Evolutionary conservation across 2,113 vertebrate species (phyloP).

Genomic region (Anser brachyrhynchus): DNA sequence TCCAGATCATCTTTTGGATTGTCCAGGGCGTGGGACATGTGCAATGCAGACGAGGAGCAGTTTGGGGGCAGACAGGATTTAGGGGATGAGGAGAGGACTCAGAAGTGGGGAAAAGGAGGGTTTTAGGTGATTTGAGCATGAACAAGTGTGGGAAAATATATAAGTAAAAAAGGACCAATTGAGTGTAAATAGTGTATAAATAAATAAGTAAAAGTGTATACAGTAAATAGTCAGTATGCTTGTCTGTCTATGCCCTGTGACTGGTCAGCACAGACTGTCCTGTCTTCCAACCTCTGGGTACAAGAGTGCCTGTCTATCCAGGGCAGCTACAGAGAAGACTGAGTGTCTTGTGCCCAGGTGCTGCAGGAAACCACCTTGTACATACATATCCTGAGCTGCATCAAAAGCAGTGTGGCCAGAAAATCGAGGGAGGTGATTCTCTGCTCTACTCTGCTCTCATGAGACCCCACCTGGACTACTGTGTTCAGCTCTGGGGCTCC

Average conservation of each 20-base stretch:
- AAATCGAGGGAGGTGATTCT: too few species aligned
- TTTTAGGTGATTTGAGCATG: not conserved
- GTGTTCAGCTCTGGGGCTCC: too few species aligned
- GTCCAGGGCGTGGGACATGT: not conserved
- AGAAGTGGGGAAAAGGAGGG: not conserved
- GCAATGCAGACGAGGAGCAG: not conserved
- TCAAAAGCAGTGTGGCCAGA: too few species aligned
- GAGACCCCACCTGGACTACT: too few species aligned
- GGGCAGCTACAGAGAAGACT: not conserved
- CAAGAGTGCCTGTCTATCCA: not conserved
- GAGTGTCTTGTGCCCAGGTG: not conserved
- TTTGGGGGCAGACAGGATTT: not conserved
- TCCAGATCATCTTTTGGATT: not conserved
- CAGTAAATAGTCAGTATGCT: not conserved
- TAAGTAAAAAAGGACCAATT: not conserved
- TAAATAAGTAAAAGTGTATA: too few species aligned
- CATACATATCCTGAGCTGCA: not conserved
- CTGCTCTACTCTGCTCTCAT: too few species aligned
- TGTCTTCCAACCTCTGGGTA: too few species aligned
- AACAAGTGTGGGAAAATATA: not conserved
- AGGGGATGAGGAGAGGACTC: not conserved
- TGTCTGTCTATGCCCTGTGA: not conserved
- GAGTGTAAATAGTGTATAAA: not conserved
- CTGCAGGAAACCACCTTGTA: too few species aligned
- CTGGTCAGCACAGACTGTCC: not conserved